These are phyloP conservation scores for Falco columbarius DNA, from an alignment of 2,797 vertebrate species.

Conservation along the genomic window DNA sequence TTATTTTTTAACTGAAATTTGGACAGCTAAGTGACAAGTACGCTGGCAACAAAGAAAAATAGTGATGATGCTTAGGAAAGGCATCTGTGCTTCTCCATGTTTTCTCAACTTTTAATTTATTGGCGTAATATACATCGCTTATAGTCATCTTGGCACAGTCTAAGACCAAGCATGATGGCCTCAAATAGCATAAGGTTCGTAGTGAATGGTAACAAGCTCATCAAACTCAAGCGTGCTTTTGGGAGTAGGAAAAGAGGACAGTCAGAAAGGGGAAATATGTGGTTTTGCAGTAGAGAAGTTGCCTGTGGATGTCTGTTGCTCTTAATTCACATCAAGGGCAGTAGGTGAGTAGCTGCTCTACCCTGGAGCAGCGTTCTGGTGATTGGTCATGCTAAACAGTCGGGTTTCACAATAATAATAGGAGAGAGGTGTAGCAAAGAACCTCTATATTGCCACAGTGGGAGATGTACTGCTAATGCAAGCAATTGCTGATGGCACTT, in stretches of 20 bases:
- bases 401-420: not conserved
- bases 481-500: not conserved
- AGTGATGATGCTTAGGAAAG: not conserved
- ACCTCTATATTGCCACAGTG: not conserved
- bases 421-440: not conserved
- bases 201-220: not conserved
- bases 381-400: not conserved
- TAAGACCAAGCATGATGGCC: not conserved
- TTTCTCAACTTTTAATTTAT: not conserved
- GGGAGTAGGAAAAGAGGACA: not conserved
- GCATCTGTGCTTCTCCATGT: not conserved
- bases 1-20: not conserved
- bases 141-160: not conserved
- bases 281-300: not conserved
- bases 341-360: not conserved
- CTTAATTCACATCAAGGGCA: not conserved
- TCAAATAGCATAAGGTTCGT: not conserved
- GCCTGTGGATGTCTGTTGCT: not conserved
- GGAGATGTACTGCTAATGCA: not conserved
- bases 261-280: not conserved
- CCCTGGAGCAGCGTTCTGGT: not conserved
- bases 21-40: not conserved
- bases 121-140: rapidly evolving
- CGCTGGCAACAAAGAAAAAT: not conserved
- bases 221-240: not conserved